Evolutionary conservation across 2,113 vertebrate species (phyloP).

Genomic region (Perca fluviatilis): DNA sequence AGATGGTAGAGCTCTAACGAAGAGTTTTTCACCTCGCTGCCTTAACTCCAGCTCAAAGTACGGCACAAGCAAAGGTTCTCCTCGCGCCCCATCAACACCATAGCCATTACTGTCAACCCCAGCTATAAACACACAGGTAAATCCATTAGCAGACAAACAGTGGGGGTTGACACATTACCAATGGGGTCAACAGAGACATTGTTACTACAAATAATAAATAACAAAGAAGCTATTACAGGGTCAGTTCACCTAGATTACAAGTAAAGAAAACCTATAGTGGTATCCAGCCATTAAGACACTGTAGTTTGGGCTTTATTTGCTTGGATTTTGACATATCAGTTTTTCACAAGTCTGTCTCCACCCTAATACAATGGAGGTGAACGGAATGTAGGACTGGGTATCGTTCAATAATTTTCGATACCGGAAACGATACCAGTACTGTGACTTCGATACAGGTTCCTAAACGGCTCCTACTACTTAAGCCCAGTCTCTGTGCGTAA

Average conservation of each 20-base stretch:
- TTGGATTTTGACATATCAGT: too few species aligned
- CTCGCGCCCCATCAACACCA: neutral
- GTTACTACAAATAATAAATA: neutral
- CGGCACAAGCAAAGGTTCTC: neutral
- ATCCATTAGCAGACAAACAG: conserved; percentile 34
- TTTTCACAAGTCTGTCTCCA: neutral
- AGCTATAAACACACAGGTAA: conserved; percentile 24
- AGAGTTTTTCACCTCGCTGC: conserved; percentile 8
- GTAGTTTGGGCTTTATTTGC: too few species aligned
- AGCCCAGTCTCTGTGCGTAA: too few species aligned
- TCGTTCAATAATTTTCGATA: too few species aligned
- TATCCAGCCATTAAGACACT: neutral
- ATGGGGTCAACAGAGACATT: conserved; percentile 16
- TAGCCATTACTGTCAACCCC: neutral
- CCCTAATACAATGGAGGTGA: too few species aligned
- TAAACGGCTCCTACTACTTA: too few species aligned
- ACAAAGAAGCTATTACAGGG: neutral
- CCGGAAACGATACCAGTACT: too few species aligned
- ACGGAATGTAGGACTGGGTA: too few species aligned
- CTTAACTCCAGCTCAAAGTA: neutral
- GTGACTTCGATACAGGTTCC: too few species aligned
- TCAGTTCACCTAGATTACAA: neutral
- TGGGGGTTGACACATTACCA: neutral
- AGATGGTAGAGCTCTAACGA: neutral
- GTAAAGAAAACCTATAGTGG: neutral